Percentiles rank a stretch among this genome's conserved stretches.
phyloP scores from a whole-genome alignment of 2,888 invertebrate genomes.

The Himalopsyche anomala region DNA sequence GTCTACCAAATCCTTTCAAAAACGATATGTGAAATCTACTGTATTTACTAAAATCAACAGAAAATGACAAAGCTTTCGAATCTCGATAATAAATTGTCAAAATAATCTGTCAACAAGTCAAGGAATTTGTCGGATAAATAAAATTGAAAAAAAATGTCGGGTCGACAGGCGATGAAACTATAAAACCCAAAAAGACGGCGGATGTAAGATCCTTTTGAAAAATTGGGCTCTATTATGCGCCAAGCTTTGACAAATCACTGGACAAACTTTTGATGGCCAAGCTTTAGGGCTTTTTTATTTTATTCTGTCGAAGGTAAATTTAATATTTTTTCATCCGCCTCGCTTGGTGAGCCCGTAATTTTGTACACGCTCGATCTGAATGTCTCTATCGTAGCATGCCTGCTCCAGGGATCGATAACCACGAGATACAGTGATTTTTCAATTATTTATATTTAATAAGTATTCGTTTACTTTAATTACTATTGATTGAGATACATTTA shows the following conservation, averaged over 20 bases:
- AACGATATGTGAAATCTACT: too few relatives aligned
- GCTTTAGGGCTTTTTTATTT: not conserved
- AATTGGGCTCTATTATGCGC: conserved; percentile 19
- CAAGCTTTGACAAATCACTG: conserved; percentile 38
- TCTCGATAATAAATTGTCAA: not conserved
- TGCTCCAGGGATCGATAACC: not conserved
- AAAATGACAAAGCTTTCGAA: not conserved
- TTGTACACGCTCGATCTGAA: conserved; percentile 32
- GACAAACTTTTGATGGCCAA: conserved; percentile 25
- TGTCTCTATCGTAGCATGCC: conserved; percentile 20
- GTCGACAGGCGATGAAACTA: conserved; percentile 34
- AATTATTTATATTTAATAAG: too few relatives aligned
- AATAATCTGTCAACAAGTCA: conserved; percentile 24
- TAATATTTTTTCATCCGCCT: conserved; percentile 36
- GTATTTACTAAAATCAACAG: too few relatives aligned
- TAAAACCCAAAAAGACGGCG: conserved; percentile 22
- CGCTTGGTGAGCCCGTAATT: conserved; percentile 19
- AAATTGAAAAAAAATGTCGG: not conserved
- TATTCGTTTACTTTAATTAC: too few relatives aligned
- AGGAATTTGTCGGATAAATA: not conserved
- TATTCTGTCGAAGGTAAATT: conserved; percentile 16
- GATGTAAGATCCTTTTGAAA: conserved; percentile 33
- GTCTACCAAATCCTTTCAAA: too few relatives aligned
- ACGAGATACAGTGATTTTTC: too few relatives aligned
- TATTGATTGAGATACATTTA: too few relatives aligned